A percentile compares a stretch with the other conserved stretches of the same genome.
These are phyloP conservation scores for Danio albolineatus DNA, from an alignment of 2,797 vertebrate genomes.

Conservation along the genomic window DNA sequence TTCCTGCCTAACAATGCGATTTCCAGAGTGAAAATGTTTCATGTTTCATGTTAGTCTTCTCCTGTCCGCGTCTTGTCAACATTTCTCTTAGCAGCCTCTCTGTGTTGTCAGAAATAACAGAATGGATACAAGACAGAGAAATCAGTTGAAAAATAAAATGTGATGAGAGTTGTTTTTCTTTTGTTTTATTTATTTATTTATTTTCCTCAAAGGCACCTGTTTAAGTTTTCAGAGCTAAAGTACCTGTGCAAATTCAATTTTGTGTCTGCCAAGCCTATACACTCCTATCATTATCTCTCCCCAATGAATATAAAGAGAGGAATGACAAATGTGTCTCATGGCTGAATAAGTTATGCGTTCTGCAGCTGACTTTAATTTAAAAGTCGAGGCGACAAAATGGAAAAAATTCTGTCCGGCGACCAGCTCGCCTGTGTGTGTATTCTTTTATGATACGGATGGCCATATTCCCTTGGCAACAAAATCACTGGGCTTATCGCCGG, in stretches of 20 bases:
- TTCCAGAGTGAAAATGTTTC: constrained; percentile 63
- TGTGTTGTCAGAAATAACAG: constrained; percentile 37
- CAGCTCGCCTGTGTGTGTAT: constrained; percentile 36
- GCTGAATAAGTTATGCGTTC: constrained; percentile 48
- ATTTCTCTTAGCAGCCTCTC: constrained; percentile 55
- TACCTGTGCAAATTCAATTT: constrained; percentile 36
- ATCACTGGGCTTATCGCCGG: constrained; percentile 56
- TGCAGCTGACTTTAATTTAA: constrained; percentile 61
- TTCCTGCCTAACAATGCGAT: constrained; percentile 66
- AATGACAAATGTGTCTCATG: constrained; percentile 52
- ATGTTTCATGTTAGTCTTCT: constrained; percentile 64
- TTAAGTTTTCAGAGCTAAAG: constrained; percentile 30
- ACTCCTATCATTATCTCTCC: constrained; percentile 48
- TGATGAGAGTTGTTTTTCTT: not conserved
- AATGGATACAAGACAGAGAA: not conserved
- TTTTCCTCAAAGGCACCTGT: constrained; percentile 22
- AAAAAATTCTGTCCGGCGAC: constrained; percentile 47
- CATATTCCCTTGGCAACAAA: constrained; percentile 56
- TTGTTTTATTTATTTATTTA: not conserved
- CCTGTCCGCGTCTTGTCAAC: constrained; percentile 57
- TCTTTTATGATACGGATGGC: constrained; percentile 54
- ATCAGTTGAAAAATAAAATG: constrained; percentile 13
- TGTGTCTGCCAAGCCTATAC: constrained; percentile 21
- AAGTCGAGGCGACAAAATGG: constrained; percentile 58
- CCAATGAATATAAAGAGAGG: constrained; percentile 50